These are phyloP conservation scores for Myotis vivesi DNA, from an alignment of 2,797 vertebrate species.

Conservation along the genomic window DNA sequence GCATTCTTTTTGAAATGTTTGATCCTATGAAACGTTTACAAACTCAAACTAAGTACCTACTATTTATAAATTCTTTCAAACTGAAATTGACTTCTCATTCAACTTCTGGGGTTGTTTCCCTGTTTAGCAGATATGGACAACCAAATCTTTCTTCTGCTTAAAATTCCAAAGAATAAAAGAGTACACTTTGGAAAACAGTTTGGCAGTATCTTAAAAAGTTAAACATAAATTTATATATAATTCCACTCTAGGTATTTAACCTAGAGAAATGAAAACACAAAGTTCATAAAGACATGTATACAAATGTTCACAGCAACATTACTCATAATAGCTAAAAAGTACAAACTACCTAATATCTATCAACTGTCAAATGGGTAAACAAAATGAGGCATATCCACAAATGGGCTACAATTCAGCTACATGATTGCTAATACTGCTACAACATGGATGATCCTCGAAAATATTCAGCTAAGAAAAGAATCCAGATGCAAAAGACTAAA, in stretches of 20 bases:
- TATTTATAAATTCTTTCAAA: slow-evolving; percentile 29
- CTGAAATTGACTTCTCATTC: neutral
- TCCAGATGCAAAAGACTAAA: neutral
- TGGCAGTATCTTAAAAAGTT: neutral
- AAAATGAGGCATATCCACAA: neutral
- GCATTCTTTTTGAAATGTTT: slow-evolving; percentile 14
- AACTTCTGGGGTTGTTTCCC: neutral
- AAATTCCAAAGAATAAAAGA: neutral
- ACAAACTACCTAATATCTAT: neutral
- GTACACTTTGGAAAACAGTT: slow-evolving; percentile 20
- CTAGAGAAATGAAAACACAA: slow-evolving; percentile 40
- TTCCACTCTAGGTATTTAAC: neutral
- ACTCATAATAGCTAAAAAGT: neutral
- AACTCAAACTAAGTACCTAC: neutral
- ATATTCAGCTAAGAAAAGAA: neutral
- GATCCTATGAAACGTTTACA: neutral
- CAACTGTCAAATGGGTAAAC: neutral
- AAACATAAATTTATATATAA: neutral
- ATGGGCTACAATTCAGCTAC: neutral
- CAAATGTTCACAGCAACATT: neutral
- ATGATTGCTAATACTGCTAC: neutral
- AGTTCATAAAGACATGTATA: neutral
- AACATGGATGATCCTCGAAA: neutral
- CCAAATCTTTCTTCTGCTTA: neutral
- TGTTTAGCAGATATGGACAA: slow-evolving; percentile 30